Conservation (phyloP, 2,797 vertebrate species). For the Todus mexicanus region DNA sequence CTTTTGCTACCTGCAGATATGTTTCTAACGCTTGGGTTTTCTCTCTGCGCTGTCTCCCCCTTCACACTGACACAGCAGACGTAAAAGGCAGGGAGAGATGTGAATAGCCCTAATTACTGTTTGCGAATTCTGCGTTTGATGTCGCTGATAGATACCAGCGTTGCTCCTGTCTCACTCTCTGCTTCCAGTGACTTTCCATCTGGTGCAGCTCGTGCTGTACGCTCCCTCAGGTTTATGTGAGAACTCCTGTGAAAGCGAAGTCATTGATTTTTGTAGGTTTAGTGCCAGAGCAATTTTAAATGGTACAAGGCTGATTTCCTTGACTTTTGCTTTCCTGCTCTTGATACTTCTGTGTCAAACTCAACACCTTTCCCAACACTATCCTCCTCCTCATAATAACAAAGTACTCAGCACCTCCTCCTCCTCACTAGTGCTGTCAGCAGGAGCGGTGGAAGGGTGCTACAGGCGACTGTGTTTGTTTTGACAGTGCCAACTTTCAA, state of each 20-base stretch:
- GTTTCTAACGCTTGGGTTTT: not conserved
- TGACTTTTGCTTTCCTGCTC: conserved; percentile 60
- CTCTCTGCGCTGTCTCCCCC: not conserved
- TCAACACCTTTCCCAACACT: conserved; percentile 67
- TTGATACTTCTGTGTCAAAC: conserved; percentile 64
- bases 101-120: conserved; percentile 3
- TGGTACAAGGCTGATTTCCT: conserved; percentile 58
- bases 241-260: conserved; percentile 49
- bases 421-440: conserved; percentile 67
- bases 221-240: conserved; percentile 54
- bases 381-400: conserved; percentile 65
- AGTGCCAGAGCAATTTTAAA: conserved; percentile 59
- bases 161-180: conserved; percentile 7
- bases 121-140: not conserved
- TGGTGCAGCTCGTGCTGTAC: conserved; percentile 23
- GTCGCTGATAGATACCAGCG: conserved; percentile 1
- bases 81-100: not conserved
- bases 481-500: conserved; percentile 66
- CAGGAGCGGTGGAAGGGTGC: conserved; percentile 52
- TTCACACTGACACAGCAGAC: not conserved
- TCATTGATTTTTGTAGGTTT: conserved; percentile 54
- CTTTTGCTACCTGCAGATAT: not conserved
- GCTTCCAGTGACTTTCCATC: conserved; percentile 52
- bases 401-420: conserved; percentile 67
- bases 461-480: conserved; percentile 57